A percentile compares a stretch with the other conserved stretches of the same genome.
Conservation (phyloP, 1,140 invertebrate genomes). For the Rhopalosiphum padi region DNA sequence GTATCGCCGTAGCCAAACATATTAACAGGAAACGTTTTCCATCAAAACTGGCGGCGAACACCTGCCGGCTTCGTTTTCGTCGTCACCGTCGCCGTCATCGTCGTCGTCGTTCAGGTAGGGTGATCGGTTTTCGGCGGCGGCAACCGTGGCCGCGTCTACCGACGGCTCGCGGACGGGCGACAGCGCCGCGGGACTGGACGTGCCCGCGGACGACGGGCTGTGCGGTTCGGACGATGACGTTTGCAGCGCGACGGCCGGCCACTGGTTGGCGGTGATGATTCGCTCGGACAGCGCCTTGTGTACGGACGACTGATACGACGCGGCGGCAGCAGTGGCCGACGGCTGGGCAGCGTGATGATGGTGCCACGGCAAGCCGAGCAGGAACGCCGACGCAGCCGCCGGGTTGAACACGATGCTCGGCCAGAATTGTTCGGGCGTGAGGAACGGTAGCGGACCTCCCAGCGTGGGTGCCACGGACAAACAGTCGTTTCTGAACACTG, state of each 20-base stretch:
- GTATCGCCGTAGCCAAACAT: background rate
- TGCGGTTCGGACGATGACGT: conserved; percentile 29
- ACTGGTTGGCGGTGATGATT: background rate
- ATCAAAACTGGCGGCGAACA: background rate
- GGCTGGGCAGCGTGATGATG: background rate
- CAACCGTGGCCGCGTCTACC: background rate
- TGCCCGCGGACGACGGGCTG: conserved; percentile 7
- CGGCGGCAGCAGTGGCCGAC: background rate
- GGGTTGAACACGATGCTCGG: conserved; percentile 50
- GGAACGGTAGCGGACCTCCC: conserved; percentile 22
- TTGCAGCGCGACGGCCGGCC: background rate
- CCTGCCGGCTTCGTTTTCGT: background rate
- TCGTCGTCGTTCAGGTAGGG: background rate
- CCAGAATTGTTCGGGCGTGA: conserved; percentile 41
- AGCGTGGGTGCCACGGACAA: background rate
- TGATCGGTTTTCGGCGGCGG: background rate
- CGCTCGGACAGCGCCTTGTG: conserved; percentile 37
- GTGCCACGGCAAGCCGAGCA: conserved; percentile 50
- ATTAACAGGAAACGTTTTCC: conserved; percentile 3
- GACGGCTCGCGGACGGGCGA: background rate
- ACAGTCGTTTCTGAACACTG: conserved; percentile 44
- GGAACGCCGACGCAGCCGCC: conserved; percentile 43
- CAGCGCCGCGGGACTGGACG: background rate
- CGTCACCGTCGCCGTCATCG: background rate
- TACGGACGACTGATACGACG: conserved; percentile 21